Percentiles rank a stretch among this genome's conserved stretches.
phyloP scores from a whole-genome alignment of 2,113 vertebrate genomes.

The Epinephelus lanceolatus region DNA sequence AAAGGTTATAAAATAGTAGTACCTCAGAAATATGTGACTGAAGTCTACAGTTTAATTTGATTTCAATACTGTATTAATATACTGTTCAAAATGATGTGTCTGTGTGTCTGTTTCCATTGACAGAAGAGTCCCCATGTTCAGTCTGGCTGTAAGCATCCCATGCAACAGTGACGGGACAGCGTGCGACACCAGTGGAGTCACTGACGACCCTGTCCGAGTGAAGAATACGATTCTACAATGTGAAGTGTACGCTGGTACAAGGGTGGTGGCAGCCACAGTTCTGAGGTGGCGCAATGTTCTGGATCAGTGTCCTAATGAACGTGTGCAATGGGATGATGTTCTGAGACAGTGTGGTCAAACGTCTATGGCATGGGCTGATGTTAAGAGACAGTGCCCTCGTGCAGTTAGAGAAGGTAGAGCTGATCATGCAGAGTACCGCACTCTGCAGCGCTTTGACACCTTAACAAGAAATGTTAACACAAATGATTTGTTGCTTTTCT shows the following conservation, averaged over 20 bases:
- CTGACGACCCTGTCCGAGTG: fast-evolving
- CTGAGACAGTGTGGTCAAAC: fast-evolving
- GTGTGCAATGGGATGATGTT: not conserved
- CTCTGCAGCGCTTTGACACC: not conserved
- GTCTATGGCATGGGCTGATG: not conserved
- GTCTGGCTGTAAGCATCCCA: conserved; percentile 18
- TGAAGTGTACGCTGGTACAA: fast-evolving
- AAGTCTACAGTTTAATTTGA: not conserved
- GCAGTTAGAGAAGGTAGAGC: fast-evolving
- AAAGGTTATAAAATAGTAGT: too few relatives aligned
- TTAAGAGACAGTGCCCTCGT: fast-evolving
- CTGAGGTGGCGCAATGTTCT: conserved; percentile 8
- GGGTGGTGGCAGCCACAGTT: conserved; percentile 35
- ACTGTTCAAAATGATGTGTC: not conserved
- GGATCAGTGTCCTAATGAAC: not conserved
- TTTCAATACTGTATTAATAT: not conserved
- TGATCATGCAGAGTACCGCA: conserved; percentile 34
- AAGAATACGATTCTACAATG: fast-evolving
- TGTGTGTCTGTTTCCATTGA: not conserved
- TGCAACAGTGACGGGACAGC: fast-evolving
- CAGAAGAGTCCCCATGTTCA: conserved; percentile 15
- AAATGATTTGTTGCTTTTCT: conserved; percentile 27
- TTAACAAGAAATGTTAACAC: fast-evolving
- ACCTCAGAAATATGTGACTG: not conserved
- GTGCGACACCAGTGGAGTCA: not conserved